A percentile compares a stretch with the other conserved stretches of the same genome.
These are phyloP conservation scores for Rhinoraja longicauda DNA, from an alignment of 2,797 vertebrate species.

Conservation along the genomic window DNA sequence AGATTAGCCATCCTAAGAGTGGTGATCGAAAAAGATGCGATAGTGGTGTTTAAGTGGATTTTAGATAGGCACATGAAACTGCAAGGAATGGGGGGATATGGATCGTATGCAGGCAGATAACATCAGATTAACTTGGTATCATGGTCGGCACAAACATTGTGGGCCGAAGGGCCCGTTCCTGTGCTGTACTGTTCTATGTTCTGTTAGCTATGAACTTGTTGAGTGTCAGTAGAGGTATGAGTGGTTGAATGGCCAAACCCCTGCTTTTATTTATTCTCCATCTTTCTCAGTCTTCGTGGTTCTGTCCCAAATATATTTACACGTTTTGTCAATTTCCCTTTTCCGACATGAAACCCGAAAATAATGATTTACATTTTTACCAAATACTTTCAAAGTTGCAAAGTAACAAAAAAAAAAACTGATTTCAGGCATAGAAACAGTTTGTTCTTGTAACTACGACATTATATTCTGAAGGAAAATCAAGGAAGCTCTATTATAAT, in stretches of 20 bases:
- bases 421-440: not conserved
- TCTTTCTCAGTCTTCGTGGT: too few species aligned
- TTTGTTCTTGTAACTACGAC: not conserved
- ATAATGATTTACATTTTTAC: not conserved
- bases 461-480: not conserved
- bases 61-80: too few species aligned
- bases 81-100: too few species aligned
- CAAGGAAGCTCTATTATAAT: not conserved
- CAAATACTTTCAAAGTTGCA: not conserved
- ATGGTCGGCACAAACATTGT: too few species aligned
- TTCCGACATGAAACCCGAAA: not conserved
- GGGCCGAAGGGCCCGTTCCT: too few species aligned
- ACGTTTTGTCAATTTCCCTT: not conserved
- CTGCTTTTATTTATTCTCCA: not conserved
- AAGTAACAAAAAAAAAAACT: not conserved
- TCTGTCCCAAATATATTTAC: not conserved
- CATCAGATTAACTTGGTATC: too few species aligned
- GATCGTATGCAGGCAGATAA: too few species aligned
- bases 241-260: not conserved
- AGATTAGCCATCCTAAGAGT: not conserved
- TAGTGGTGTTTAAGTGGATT: too few species aligned
- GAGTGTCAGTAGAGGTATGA: not conserved
- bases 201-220: not conserved
- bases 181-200: too few species aligned
- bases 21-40: too few species aligned